Percentiles rank a stretch among this genome's conserved stretches.
These are phyloP conservation scores for Pseudomyrmex flavicornis DNA, from an alignment of 1,140 invertebrate genomes.

Conservation along the genomic window DNA sequence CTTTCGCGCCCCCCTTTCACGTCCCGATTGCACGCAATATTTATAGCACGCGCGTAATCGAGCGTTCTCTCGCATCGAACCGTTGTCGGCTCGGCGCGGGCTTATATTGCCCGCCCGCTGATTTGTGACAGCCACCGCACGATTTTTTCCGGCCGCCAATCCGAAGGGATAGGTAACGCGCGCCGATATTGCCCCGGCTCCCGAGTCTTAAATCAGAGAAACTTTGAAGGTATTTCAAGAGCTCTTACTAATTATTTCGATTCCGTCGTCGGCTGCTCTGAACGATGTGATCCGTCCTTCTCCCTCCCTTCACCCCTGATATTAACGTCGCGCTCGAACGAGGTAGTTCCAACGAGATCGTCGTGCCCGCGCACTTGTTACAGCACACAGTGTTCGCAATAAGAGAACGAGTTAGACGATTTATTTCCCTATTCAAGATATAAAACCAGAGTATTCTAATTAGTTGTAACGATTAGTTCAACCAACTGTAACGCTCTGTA, in stretches of 20 bases:
- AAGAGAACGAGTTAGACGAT: neutral
- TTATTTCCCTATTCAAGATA: neutral
- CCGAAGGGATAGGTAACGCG: neutral
- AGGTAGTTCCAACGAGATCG: neutral
- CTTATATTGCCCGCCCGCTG: conserved; percentile 69
- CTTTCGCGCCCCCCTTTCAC: conserved; percentile 65
- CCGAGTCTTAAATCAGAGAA: conserved; percentile 69
- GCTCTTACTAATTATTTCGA: conserved; percentile 65
- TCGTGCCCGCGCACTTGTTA: neutral
- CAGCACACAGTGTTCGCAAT: neutral
- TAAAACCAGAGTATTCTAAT: neutral
- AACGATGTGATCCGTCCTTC: neutral
- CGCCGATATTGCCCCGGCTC: conserved; percentile 58
- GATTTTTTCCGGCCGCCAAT: conserved; percentile 66
- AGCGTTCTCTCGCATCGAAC: conserved; percentile 67
- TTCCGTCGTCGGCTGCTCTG: neutral
- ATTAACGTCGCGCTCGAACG: neutral
- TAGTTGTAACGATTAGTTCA: conserved; percentile 17
- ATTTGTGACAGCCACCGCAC: conserved; percentile 69
- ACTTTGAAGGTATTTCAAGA: conserved; percentile 67
- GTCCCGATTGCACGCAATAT: conserved; percentile 74
- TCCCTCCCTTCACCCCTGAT: neutral
- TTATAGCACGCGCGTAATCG: conserved; percentile 74
- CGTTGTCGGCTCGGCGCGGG: conserved; percentile 32
- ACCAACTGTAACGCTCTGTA: neutral